Evolutionary conservation across 1,140 invertebrate genomes (phyloP), one percentile per base, ranked within the genome.

Genomic region (Eurosta solidaginis): DNA sequence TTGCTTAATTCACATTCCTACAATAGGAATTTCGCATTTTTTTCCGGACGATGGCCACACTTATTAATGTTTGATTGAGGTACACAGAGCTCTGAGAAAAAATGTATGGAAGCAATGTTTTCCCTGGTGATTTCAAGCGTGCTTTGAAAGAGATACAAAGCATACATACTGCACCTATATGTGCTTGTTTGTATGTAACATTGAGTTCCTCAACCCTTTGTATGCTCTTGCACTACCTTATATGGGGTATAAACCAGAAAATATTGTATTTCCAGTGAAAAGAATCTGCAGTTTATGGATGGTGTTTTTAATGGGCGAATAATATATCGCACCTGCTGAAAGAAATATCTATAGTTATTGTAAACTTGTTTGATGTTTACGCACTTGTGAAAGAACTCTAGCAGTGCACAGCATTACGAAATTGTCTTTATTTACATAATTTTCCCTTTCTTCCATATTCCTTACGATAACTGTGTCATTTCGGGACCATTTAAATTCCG

Each of bases 11-110:
- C 81, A 79, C 81, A 85, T 85, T 85, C 84, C 81, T 82, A 79
- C 83, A 83, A n/a, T n/a, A n/a, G 80, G 80, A 83, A 85, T 85
- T 83, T 82, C 82, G 47, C 80, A 50, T 84, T 84, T 80, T 54
- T 54, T 29, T 29, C n/a, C 40, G 22, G 33, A 33, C n/a, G 59
- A 2, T 68, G 33, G n/a, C 5, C 6, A 52, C 22, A 47, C 2
- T 3, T 47, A 47, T 47, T 3, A 14, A 47, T 47, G 45, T 17
- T 47, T n/a, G 45, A 17, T 12, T 17, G n/a, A 3, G 7, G 1
- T 4, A 3, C 45, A 47, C 4, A 1, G 12, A 47, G 45, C 12
- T 47, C 45, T 17, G 45, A 3, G 14, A 47, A 47, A 47, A 47
- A 47, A 12, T 17, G 4, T 47, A n/a, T n/a, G n/a, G n/a, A n/a